Percentiles rank a stretch among this genome's conserved stretches.
phyloP scores from a whole-genome alignment of 2,797 vertebrate species.

The Coregonus sp. region DNA sequence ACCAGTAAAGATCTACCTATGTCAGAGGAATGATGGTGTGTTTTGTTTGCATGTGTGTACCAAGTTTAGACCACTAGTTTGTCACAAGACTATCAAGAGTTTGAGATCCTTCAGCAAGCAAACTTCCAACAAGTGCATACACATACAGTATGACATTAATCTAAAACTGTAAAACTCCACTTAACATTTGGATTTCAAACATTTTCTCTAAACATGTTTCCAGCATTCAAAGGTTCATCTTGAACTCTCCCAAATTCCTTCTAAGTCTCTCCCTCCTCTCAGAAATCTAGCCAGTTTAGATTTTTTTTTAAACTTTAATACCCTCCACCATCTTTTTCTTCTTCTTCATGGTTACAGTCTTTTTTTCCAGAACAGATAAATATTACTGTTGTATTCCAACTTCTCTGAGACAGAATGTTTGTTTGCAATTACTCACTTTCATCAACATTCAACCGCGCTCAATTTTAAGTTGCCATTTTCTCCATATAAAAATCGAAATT shows the following conservation, averaged over 20 bases:
- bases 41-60: conserved; percentile 36
- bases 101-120: background rate
- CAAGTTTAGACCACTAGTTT: conserved; percentile 37
- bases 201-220: conserved; percentile 48
- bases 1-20: background rate
- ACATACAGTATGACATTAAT: conserved; percentile 50
- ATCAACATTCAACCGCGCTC: conserved; percentile 47
- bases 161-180: conserved; percentile 19
- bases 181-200: conserved; percentile 17
- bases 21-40: conserved; percentile 22
- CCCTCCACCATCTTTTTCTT: conserved; percentile 11
- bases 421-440: conserved; percentile 52
- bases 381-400: conserved; percentile 29
- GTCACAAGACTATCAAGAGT: background rate
- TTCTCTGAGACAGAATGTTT: conserved; percentile 42
- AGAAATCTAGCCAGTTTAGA: conserved; percentile 13
- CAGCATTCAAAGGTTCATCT: conserved; percentile 31
- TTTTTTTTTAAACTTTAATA: conserved; percentile 17
- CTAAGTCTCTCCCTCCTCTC: background rate
- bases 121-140: conserved; percentile 46
- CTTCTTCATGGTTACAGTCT: background rate
- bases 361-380: conserved; percentile 36
- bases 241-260: conserved; percentile 12
- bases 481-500: conserved; percentile 44
- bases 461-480: conserved; percentile 44